Conservation (phyloP, 2,113 vertebrate genomes). For the Gopherus flavomarginatus region DNA sequence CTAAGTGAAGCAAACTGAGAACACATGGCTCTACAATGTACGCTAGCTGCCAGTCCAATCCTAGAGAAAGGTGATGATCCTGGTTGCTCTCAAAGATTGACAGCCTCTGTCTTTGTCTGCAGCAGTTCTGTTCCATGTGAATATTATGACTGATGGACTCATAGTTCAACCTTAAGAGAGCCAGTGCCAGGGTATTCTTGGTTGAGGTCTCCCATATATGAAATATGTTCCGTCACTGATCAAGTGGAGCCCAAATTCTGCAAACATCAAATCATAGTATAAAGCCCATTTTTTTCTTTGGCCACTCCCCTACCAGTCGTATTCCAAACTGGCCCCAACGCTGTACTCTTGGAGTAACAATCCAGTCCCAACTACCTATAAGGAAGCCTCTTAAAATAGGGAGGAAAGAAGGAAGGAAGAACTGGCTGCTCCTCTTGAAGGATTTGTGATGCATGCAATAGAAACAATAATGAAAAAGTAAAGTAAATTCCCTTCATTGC, state of each 20-base stretch:
- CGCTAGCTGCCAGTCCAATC: not conserved
- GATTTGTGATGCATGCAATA: slow-evolving; percentile 35
- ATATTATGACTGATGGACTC: not conserved
- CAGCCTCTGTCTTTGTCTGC: not conserved
- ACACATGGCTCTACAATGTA: not conserved
- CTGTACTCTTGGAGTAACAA: not conserved
- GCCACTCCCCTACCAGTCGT: not conserved
- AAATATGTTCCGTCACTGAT: not conserved
- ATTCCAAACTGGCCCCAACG: not conserved
- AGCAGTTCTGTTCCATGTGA: not conserved
- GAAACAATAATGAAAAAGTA: slow-evolving; percentile 31
- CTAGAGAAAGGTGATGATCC: not conserved
- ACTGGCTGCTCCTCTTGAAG: not conserved
- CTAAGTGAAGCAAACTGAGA: not conserved
- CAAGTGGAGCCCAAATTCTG: not conserved
- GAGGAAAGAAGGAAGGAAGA: not conserved
- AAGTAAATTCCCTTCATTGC: slow-evolving; percentile 3
- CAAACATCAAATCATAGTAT: not conserved
- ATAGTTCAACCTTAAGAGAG: not conserved
- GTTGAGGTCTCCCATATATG: not conserved
- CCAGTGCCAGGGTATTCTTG: not conserved
- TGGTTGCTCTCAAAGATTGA: not conserved
- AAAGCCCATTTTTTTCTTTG: not conserved
- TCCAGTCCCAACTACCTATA: not conserved
- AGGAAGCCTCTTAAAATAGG: not conserved